Evolutionary conservation across 2,888 invertebrate genomes (phyloP).

Genomic region (Lycocerus yunnanus): DNA sequence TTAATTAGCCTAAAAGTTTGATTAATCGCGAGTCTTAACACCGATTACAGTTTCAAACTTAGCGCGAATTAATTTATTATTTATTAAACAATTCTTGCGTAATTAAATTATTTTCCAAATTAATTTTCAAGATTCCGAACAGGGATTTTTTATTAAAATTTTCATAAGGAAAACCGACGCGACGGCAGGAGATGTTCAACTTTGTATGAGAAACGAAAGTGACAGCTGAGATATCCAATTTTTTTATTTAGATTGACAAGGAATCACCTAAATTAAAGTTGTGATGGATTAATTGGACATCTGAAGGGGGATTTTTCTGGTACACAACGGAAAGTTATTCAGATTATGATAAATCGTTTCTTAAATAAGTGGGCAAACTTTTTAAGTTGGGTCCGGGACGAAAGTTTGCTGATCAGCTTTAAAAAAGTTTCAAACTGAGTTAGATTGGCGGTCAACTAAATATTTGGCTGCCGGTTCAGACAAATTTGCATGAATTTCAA

Average conservation of each 20-base stretch:
- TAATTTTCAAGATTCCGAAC: neutral
- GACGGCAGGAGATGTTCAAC: neutral
- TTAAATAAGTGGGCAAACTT: neutral
- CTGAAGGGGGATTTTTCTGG: neutral
- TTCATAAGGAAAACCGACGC: neutral
- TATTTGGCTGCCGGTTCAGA: too few relatives aligned
- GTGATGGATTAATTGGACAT: neutral
- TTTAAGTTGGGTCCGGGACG: neutral
- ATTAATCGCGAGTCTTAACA: conserved; percentile 1
- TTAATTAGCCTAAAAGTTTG: conserved; percentile 5
- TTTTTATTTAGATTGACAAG: neutral
- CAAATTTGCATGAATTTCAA: too few relatives aligned
- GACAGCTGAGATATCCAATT: neutral
- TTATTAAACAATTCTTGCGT: neutral
- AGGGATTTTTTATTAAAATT: neutral
- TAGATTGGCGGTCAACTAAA: too few relatives aligned
- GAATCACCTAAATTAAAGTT: neutral
- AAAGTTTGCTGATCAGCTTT: neutral
- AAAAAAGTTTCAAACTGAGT: too few relatives aligned
- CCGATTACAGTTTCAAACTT: neutral
- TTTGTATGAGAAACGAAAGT: neutral
- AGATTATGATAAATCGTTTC: neutral
- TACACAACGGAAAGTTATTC: neutral
- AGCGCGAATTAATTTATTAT: neutral
- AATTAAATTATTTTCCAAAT: neutral